Base-by-base conservation (phyloP, 2,113 vertebrate genomes). In the Charadrius vociferus region DNA sequence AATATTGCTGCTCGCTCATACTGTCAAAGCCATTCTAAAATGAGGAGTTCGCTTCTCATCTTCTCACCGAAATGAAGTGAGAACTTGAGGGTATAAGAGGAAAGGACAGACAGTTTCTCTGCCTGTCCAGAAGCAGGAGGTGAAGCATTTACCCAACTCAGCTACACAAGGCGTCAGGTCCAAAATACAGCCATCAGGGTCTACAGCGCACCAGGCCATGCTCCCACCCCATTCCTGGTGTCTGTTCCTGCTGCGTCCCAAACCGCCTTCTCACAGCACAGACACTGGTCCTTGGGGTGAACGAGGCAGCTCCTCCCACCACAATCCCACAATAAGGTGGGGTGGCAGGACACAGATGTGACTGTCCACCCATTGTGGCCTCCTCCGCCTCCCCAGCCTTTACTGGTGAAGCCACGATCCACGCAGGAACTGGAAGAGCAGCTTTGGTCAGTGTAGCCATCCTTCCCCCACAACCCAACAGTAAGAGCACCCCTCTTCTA, bases 231-330 rank as follows among this genome's bases (percentile, higher is more conserved):
- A 1, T 55, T 77, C 71, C 62, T 4, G 1, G 32, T 11, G 9
- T 36, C 18, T 7, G 2, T 10, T 72, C 52, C 53, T 37, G 41
- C 52, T 58, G 23, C 1, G 0, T 43, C 86, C 62, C 0, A 0
- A 29, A 15, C 24, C 39, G 11, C 14, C 47, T 55, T 13, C 26
- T 16, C 53, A 2, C 3, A 52, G 63, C 74, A 37, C 7, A 1
- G 3, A 14, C 34, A 15, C 21, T 5, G 68, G 18, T 81, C 8
- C 63, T 45, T 10, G 21, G 24, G 4, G 6, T 6, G 23, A 45
- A 16, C 0, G 0, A 27, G 36, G 37, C 52, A 34, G 19, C 12
- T 78, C 52, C 29, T 79, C 41, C 63, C 29, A 12, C 12, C 24
- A 10, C 2, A 1, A 26, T 41, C 52, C 73, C 39, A 29, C 24